These are phyloP conservation scores for Abscondita cerata DNA, from an alignment of 2,888 invertebrate genomes.

Conservation along the genomic window DNA sequence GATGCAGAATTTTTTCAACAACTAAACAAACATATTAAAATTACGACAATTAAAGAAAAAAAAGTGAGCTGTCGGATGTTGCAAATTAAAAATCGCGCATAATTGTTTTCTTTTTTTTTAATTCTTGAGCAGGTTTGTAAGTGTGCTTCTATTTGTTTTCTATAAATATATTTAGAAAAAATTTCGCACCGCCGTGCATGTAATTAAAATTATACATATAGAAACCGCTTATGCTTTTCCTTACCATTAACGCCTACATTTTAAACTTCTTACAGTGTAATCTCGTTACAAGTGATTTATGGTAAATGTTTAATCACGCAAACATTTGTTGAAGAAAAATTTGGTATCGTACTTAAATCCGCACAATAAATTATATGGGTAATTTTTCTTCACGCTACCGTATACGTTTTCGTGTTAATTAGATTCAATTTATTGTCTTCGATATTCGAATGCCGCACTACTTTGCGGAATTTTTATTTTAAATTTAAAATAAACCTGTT, in stretches of 20 bases:
- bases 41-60: too few species aligned
- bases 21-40: background rate
- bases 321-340: background rate
- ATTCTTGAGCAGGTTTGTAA: too few species aligned
- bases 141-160: too few species aligned
- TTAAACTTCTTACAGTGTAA: constrained; percentile 19
- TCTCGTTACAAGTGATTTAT: constrained; percentile 31
- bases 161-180: too few species aligned
- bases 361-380: background rate
- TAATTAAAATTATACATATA: constrained; percentile 32
- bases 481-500: too few species aligned
- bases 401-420: constrained; percentile 1
- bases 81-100: too few species aligned
- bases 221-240: constrained; percentile 20
- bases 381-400: background rate
- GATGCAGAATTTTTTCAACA: background rate
- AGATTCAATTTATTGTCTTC: background rate
- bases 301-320: constrained; percentile 18
- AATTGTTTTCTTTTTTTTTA: too few species aligned
- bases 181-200: constrained; percentile 11
- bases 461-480: too few species aligned
- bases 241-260: constrained; percentile 29
- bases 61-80: too few species aligned
- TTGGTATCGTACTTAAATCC: constrained; percentile 2
- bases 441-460: too few species aligned